Base-by-base conservation (phyloP, 1,140 invertebrate genomes). In the Sycobia sp. region DNA sequence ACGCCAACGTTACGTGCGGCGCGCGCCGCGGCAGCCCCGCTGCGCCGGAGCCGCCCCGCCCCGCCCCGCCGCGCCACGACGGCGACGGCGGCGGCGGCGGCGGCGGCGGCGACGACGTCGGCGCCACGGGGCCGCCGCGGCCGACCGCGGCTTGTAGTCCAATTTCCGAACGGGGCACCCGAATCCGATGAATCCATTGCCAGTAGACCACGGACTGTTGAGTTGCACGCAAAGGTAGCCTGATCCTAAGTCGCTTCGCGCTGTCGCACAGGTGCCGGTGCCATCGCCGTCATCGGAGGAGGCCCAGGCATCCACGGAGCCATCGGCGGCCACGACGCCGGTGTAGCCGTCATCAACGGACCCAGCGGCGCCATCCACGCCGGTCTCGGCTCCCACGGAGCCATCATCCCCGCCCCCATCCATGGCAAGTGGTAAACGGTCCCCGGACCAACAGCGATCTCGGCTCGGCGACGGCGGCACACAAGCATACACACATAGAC, bases 281-380 rank as follows among this genome's bases (percentile, higher is more conserved):
- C 80, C 73, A 81, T 82, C 61, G 80, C 80, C 69, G 80, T 81
- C 55, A 77, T 82, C 57, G 80, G 79, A 62, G 76, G 75, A 54
- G 74, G 71, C 62, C 71, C 65, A 63, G 80, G 80, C 66, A 74
- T 78, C 60, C 75, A 72, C 65, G 80, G 78, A 63, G 80, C 76
- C 47, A 75, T 82, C 61, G 80, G 80, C 66, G 80, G 79, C 68
- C 78, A 80, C 71, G 79, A 81, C 64, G 79, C 78, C 73, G 80
- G 80, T 72, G 77, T 82, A 73, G 80, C 80, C 73, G 80, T 81
- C 73, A 82, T 82, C 76, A 81, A 82, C 72, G 80, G 80, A 73
- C 80, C 80, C 66, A 81, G 78, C 75, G 80, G 80, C 63, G 78
- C 78, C 76, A 81, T 82, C 79, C 80, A 82, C 67, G 79, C 80